Conservation (phyloP, 1,140 invertebrate species). For the Phocides pigmalion region DNA sequence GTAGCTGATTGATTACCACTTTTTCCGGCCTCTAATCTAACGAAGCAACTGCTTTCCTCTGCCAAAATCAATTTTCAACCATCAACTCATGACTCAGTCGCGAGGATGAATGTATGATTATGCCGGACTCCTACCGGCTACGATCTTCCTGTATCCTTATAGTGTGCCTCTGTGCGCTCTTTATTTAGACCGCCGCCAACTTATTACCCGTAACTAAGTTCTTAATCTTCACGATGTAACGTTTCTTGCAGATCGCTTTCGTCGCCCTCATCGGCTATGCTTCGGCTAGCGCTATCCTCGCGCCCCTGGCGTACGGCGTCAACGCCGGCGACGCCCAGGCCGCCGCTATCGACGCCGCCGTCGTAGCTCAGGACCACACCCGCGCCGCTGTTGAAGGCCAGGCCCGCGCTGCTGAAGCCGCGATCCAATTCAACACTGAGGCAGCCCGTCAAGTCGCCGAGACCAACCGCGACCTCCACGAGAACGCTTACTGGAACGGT, state of each 20-base stretch:
- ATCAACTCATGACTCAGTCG: too few species aligned
- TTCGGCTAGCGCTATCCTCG: slow-evolving; percentile 60
- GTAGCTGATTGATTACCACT: too few species aligned
- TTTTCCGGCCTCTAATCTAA: too few species aligned
- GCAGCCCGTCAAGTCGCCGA: slow-evolving; percentile 64
- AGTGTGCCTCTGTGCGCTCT: too few species aligned
- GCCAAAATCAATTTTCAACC: too few species aligned
- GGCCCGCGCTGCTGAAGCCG: slow-evolving; percentile 67
- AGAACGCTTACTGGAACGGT: slow-evolving; percentile 74
- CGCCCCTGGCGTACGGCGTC: slow-evolving; percentile 58
- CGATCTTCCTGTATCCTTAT: too few species aligned
- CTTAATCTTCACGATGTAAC: too few species aligned
- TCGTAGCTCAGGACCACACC: slow-evolving; percentile 63
- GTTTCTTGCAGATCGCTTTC: slow-evolving; percentile 64
- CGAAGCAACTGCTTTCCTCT: too few species aligned
- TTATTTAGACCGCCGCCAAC: too few species aligned
- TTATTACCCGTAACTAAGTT: too few species aligned
- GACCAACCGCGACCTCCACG: slow-evolving; percentile 65
- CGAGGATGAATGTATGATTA: too few species aligned
- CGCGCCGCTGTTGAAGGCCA: slow-evolving; percentile 66
- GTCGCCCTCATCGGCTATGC: slow-evolving; percentile 77
- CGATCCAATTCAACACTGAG: slow-evolving; percentile 56
- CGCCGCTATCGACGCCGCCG: slow-evolving; percentile 69
- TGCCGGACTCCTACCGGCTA: too few species aligned
- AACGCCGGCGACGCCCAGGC: slow-evolving; percentile 72